Evolutionary conservation across 2,797 vertebrate genomes (phyloP).

Genomic region (Luscinia luscinia): DNA sequence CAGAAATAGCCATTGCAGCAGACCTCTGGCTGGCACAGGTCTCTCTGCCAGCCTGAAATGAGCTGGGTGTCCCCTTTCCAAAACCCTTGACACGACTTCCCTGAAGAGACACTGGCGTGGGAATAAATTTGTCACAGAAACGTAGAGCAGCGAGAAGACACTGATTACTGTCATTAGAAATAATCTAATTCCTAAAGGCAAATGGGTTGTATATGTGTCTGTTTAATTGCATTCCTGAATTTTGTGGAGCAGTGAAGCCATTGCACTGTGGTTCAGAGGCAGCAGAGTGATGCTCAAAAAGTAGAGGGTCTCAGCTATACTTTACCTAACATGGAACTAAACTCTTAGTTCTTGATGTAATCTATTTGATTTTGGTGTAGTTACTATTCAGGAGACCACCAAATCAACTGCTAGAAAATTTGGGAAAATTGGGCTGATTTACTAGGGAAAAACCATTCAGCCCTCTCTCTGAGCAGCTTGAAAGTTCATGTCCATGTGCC

Average conservation of each 20-base stretch:
- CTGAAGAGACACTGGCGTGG: neutral
- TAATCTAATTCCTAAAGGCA: constrained; percentile 20
- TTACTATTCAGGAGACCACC: neutral
- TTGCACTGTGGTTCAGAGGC: fast-evolving
- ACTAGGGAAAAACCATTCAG: neutral
- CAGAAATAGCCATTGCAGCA: neutral
- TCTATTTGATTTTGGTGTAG: neutral
- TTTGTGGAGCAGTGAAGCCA: neutral
- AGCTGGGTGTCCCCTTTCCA: constrained; percentile 1
- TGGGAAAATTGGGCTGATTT: neutral
- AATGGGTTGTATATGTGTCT: neutral
- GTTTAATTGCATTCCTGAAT: constrained; percentile 19
- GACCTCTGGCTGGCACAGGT: neutral
- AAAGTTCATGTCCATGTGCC: neutral
- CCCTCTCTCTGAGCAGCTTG: neutral
- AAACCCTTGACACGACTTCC: constrained; percentile 3
- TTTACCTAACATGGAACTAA: neutral
- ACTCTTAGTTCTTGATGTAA: neutral
- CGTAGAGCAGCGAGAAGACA: fast-evolving
- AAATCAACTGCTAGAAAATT: neutral
- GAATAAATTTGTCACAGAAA: neutral
- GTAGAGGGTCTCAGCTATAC: neutral
- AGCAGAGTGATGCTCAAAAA: neutral
- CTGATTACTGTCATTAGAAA: constrained; percentile 28
- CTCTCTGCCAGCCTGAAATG: neutral